Conservation (phyloP, 2,113 vertebrate species). For the Xiphophorus hellerii region DNA sequence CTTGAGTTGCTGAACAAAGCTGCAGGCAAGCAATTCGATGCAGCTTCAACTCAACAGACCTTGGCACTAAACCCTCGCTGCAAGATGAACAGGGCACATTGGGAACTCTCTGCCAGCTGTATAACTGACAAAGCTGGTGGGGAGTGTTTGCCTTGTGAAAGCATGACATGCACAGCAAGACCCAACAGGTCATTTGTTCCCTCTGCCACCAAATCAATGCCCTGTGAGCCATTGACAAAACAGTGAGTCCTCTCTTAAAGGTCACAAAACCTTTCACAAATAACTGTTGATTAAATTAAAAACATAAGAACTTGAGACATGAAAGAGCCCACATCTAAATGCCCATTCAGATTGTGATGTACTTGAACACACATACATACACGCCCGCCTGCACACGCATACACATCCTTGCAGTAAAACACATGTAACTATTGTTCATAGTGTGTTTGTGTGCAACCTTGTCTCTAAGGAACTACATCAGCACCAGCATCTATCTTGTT, state of each 20-base stretch:
- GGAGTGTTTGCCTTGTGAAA: slow-evolving; percentile 59
- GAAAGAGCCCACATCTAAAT: slow-evolving; percentile 13
- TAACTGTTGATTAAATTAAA: slow-evolving; percentile 57
- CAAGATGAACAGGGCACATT: slow-evolving; percentile 42
- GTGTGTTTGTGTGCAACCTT: slow-evolving; percentile 55
- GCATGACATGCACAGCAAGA: slow-evolving; percentile 41
- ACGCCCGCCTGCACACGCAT: too few relatives aligned
- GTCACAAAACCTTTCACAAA: slow-evolving; percentile 55
- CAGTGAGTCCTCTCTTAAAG: slow-evolving; percentile 49
- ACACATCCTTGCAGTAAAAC: neutral
- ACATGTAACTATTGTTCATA: slow-evolving; percentile 26
- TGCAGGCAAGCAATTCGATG: slow-evolving; percentile 55
- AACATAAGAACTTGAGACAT: slow-evolving; percentile 17
- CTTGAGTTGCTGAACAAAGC: slow-evolving; percentile 28
- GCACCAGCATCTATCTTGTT: slow-evolving; percentile 68
- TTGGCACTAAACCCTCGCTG: slow-evolving; percentile 25
- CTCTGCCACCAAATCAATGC: slow-evolving; percentile 72
- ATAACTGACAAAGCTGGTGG: slow-evolving; percentile 20
- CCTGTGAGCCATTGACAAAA: neutral
- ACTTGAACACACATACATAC: neutral
- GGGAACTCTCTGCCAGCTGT: slow-evolving; percentile 28
- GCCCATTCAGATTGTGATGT: slow-evolving; percentile 11
- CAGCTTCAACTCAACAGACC: slow-evolving; percentile 46
- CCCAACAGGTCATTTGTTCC: slow-evolving; percentile 72
- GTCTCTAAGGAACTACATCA: slow-evolving; percentile 62